Conservation (phyloP, 2,888 invertebrate genomes). For the Argyresthia goedartella region DNA sequence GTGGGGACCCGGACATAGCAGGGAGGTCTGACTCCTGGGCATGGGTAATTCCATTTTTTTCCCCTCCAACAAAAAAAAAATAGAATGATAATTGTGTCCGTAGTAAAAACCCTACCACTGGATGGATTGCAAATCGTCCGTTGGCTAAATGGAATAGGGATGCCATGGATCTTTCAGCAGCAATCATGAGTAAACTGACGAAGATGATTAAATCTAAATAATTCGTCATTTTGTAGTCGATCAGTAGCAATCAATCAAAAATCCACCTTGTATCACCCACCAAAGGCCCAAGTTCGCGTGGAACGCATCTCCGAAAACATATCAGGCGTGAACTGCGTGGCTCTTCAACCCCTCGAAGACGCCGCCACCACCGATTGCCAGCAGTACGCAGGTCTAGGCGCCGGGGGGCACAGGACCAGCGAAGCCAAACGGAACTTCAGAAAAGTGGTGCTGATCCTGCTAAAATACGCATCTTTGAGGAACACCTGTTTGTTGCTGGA, state of each 20-base stretch:
- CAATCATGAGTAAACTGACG: no score
- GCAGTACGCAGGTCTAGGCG: conserved; percentile 50
- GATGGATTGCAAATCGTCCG: no score
- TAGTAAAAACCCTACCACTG: no score
- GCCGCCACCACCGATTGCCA: conserved; percentile 34
- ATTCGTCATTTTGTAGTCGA: background rate
- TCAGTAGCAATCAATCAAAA: background rate
- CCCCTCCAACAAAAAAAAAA: no score
- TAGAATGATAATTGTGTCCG: no score
- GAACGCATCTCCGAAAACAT: conserved; percentile 48
- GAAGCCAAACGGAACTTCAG: conserved; percentile 55
- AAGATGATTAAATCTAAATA: no score
- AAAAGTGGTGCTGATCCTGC: conserved; percentile 44
- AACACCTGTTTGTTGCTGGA: conserved; percentile 49
- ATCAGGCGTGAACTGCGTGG: conserved; percentile 50
- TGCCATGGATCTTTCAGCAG: no score
- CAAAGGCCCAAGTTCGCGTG: conserved; percentile 54
- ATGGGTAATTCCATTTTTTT: no score
- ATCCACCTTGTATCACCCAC: background rate
- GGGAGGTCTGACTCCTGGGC: no score
- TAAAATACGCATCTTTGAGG: conserved; percentile 63
- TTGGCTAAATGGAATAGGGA: no score
- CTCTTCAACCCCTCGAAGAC: conserved; percentile 46
- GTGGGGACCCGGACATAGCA: no score
- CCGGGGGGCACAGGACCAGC: conserved; percentile 52